These are phyloP conservation scores for Asobara japonica DNA, from an alignment of 1,140 invertebrate genomes.

Conservation along the genomic window DNA sequence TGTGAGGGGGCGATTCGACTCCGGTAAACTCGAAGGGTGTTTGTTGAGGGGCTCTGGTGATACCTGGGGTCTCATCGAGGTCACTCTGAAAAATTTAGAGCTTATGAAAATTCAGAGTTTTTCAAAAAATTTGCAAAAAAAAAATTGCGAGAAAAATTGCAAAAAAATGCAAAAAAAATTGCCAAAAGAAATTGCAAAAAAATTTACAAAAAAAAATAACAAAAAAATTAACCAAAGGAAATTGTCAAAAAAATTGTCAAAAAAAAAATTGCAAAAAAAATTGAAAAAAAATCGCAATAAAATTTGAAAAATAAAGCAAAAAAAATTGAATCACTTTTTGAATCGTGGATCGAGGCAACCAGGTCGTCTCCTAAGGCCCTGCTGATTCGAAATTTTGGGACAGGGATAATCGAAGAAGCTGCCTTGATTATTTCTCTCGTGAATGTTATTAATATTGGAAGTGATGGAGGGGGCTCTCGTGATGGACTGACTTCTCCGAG, in stretches of 20 bases:
- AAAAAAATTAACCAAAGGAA: not conserved
- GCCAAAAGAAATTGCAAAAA: too few relatives aligned
- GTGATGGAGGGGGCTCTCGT: not conserved
- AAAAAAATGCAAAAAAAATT: constrained; percentile 6
- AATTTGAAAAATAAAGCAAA: not conserved
- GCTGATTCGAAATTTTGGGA: constrained; percentile 12
- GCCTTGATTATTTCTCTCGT: not conserved
- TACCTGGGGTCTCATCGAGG: constrained; percentile 38
- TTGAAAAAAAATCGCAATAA: constrained; percentile 10
- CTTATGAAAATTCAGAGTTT: not conserved
- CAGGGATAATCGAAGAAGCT: constrained; percentile 2
- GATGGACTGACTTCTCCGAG: constrained; percentile 48
- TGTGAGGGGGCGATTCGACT: constrained; percentile 14
- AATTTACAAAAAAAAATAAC: too few relatives aligned
- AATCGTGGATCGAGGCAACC: constrained; percentile 49
- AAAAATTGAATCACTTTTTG: constrained; percentile 44
- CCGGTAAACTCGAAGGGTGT: constrained; percentile 12
- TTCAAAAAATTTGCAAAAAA: not conserved
- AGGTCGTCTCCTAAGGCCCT: constrained; percentile 37
- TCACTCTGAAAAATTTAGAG: constrained; percentile 32
- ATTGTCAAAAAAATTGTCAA: not conserved
- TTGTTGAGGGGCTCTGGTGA: constrained; percentile 31
- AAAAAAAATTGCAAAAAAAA: constrained; percentile 11
- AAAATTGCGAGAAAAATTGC: not conserved
- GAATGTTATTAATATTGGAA: not conserved